These are phyloP conservation scores for Hemibagrus guttatus DNA, from an alignment of 2,797 vertebrate genomes.

Conservation along the genomic window DNA sequence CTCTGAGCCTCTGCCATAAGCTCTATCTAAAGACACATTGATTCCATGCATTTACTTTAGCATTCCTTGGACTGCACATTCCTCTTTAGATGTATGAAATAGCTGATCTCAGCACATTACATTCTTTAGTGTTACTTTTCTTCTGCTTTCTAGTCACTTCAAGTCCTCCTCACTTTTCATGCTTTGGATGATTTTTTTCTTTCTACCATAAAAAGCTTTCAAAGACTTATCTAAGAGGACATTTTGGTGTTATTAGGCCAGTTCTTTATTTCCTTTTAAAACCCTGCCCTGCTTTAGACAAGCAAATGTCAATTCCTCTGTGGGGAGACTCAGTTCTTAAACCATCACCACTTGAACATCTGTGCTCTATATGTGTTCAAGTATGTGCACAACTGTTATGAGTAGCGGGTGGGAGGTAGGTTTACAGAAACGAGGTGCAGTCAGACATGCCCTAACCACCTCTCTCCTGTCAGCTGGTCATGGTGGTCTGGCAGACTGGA, in stretches of 20 bases:
- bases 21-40: slow-evolving; percentile 35
- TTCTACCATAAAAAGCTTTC: slow-evolving; percentile 13
- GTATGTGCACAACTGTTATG: slow-evolving; percentile 46
- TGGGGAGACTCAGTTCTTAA: neutral
- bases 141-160: neutral
- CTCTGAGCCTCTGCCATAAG: slow-evolving; percentile 30
- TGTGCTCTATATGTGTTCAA: slow-evolving; percentile 54
- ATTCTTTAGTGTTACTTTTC: slow-evolving; percentile 1
- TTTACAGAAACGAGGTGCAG: slow-evolving; percentile 33
- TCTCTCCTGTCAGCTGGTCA: slow-evolving; percentile 42
- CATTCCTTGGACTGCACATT: slow-evolving; percentile 29
- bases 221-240: neutral
- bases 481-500: slow-evolving; percentile 39
- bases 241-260: neutral
- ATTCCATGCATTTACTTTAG: slow-evolving; percentile 37
- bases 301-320: slow-evolving; percentile 12
- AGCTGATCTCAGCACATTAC: slow-evolving; percentile 31
- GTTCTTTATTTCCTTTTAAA: neutral
- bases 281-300: slow-evolving; percentile 9
- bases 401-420: slow-evolving; percentile 39
- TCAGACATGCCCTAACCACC: slow-evolving; percentile 38
- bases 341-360: slow-evolving; percentile 38
- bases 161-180: slow-evolving; percentile 3
- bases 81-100: slow-evolving; percentile 37
- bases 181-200: slow-evolving; percentile 30